Evolutionary conservation across 1,140 invertebrate species (phyloP).

Genomic region (Anastrepha ludens): DNA sequence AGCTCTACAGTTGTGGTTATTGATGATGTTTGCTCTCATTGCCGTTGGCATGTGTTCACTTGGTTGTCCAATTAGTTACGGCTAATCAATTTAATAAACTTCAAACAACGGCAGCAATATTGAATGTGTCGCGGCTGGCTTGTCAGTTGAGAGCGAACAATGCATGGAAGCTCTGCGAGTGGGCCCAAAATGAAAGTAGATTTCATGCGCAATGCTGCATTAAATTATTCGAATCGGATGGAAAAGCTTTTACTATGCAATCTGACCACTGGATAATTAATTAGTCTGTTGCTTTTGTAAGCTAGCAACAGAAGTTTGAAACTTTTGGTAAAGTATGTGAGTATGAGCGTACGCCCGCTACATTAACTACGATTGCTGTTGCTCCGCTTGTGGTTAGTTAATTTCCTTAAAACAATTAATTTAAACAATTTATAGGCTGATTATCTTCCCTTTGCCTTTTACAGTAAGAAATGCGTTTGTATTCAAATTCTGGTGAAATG

Average conservation of each 20-base stretch:
- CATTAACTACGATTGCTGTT: neutral
- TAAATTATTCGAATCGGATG: too few species aligned
- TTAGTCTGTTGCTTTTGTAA: neutral
- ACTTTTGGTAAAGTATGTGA: neutral
- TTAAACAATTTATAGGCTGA: too few species aligned
- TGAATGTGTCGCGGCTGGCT: constrained; percentile 2
- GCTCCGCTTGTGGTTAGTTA: neutral
- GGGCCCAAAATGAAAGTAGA: neutral
- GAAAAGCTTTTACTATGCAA: neutral
- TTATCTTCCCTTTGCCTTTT: too few species aligned
- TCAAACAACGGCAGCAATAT: constrained; percentile 45
- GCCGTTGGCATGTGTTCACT: neutral
- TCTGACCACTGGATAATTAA: neutral
- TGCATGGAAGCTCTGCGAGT: neutral
- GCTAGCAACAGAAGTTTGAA: too few species aligned
- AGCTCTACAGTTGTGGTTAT: neutral
- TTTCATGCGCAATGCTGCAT: neutral
- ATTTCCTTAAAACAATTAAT: too few species aligned
- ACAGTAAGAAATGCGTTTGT: too few species aligned
- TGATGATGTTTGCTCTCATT: neutral
- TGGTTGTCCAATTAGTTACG: constrained; percentile 34
- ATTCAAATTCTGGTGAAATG: too few species aligned
- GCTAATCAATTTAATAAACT: constrained; percentile 53
- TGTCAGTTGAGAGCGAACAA: neutral
- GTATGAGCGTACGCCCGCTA: neutral